Evolutionary conservation across 2,113 vertebrate genomes (phyloP).

Genomic region (Argyrosomus japonicus): DNA sequence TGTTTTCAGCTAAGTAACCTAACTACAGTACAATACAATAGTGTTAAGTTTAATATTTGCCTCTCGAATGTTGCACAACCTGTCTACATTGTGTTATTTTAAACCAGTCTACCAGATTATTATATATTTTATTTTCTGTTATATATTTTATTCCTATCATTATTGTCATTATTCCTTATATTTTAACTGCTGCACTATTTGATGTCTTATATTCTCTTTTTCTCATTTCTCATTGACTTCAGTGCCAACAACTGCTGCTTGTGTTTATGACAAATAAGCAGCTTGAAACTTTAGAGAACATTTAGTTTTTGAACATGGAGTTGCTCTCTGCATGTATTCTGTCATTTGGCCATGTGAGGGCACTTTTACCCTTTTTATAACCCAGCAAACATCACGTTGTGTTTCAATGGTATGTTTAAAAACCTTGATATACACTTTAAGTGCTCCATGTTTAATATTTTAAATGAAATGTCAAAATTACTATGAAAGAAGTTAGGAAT

Average conservation of each 20-base stretch:
- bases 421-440: neutral
- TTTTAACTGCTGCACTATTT: neutral
- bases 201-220: neutral
- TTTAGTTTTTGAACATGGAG: neutral
- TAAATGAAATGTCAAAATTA: neutral
- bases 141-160: too few species aligned
- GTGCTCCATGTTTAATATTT: neutral
- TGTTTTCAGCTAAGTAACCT: neutral
- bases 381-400: neutral
- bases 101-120: too few species aligned
- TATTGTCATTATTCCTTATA: too few species aligned
- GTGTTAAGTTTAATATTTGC: neutral
- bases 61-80: too few species aligned
- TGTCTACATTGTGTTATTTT: too few species aligned
- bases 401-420: neutral
- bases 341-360: slow-evolving; percentile 46
- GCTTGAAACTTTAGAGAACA: neutral
- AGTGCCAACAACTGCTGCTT: too few species aligned
- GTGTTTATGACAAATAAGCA: too few species aligned
- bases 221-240: too few species aligned
- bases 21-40: neutral
- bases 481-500: neutral
- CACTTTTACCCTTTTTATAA: slow-evolving; percentile 16
- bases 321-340: neutral
- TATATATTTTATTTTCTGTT: too few species aligned